Evolutionary conservation across 64 coral and sea anemone species (phyloP).

Genomic region (Actinia equina): DNA sequence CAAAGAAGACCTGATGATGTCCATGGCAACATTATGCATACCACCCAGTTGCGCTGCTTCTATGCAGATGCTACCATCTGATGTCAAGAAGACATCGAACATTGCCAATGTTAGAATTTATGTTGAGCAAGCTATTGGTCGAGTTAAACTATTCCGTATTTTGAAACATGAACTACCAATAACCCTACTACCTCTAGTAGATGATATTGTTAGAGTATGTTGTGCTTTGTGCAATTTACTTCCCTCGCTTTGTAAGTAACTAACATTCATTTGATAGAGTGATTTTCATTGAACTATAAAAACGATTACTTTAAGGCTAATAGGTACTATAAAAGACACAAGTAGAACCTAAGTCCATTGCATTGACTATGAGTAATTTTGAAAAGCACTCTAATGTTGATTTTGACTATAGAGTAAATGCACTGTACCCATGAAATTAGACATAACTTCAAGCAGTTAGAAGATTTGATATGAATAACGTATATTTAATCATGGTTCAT

Average conservation of each 20-base stretch:
- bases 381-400: no score
- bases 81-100: conserved; percentile 30
- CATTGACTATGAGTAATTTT: no score
- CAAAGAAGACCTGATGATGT: conserved; percentile 44
- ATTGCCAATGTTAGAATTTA: conserved; percentile 62
- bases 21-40: conserved; percentile 33
- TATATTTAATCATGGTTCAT: no score
- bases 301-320: no score
- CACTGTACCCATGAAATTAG: no score
- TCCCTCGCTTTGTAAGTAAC: not conserved
- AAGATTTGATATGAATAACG: no score
- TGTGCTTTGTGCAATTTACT: conserved; percentile 31
- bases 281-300: no score
- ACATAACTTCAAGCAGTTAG: no score
- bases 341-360: no score
- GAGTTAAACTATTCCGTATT: conserved; percentile 46
- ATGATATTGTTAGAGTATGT: conserved; percentile 36
- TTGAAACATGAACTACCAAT: conserved; percentile 50
- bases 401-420: no score
- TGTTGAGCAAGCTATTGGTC: conserved; percentile 44
- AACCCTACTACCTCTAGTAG: conserved; percentile 20
- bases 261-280: no score
- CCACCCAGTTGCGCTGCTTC: conserved; percentile 44
- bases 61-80: conserved; percentile 34
- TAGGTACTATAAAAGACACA: no score